phyloP scores from a whole-genome alignment of 1,140 invertebrate species.

The Lethocerus indicus region DNA sequence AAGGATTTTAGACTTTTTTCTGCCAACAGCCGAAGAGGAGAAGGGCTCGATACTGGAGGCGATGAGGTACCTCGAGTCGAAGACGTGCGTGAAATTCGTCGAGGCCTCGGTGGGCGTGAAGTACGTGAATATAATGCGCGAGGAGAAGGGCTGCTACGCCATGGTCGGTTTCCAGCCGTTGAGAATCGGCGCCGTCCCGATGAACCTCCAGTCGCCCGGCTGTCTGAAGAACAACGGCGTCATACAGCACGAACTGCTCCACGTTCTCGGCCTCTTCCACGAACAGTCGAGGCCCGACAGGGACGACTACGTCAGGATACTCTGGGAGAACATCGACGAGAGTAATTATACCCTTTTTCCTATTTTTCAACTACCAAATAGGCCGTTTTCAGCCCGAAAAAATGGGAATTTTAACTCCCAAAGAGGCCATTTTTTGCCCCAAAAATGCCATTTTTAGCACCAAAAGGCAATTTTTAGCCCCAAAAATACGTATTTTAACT shows the following conservation, averaged over 20 bases:
- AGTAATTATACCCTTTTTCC: too few species aligned
- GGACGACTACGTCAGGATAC: conserved; percentile 25
- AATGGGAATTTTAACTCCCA: too few species aligned
- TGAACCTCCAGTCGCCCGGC: conserved; percentile 20
- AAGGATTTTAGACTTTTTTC: too few species aligned
- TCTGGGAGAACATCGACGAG: conserved; percentile 28
- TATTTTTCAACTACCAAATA: too few species aligned
- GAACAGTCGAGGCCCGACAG: conserved; percentile 28
- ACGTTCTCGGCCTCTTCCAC: conserved; percentile 28
- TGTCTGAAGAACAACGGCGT: conserved; percentile 16
- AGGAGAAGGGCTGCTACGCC: not conserved
- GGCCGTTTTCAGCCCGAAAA: too few species aligned
- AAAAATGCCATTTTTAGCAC: too few species aligned
- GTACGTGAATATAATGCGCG: not conserved
- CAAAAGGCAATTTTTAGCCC: too few species aligned
- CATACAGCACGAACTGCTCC: conserved; percentile 26
- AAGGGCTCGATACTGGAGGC: not conserved
- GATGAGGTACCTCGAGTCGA: not conserved
- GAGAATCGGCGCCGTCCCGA: not conserved
- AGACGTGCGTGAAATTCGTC: not conserved
- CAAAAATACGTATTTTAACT: too few species aligned
- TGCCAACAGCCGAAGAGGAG: not conserved
- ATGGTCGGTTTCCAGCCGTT: not conserved
- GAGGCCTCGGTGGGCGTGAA: not conserved
- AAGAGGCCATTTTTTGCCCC: too few species aligned